A percentile compares a stretch with the other conserved stretches of the same genome.
These are phyloP conservation scores for Motacilla tschutschensis DNA, from an alignment of 2,113 vertebrate genomes.

Conservation along the genomic window DNA sequence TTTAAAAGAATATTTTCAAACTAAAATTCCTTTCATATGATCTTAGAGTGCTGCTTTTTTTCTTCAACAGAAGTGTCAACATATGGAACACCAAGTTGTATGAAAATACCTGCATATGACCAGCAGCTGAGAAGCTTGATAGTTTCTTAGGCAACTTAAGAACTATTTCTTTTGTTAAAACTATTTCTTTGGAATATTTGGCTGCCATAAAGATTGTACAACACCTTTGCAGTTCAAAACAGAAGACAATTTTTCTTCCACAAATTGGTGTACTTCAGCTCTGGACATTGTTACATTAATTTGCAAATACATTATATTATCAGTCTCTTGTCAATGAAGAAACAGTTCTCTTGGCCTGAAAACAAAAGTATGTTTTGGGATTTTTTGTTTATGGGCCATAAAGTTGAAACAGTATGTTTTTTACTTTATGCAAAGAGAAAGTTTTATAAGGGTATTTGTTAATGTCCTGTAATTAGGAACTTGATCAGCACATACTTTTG, in stretches of 20 bases:
- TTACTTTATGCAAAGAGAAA: background rate
- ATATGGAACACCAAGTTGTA: fast-evolving
- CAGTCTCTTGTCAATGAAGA: background rate
- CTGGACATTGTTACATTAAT: background rate
- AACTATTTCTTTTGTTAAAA: background rate
- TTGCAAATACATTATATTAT: background rate
- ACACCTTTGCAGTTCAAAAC: background rate
- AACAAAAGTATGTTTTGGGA: background rate
- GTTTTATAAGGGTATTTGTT: background rate
- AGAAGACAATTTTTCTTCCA: background rate
- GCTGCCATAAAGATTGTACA: background rate
- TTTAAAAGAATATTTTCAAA: background rate
- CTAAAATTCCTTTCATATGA: background rate
- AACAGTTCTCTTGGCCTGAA: background rate
- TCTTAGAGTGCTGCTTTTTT: background rate
- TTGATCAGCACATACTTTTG: background rate
- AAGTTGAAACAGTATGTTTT: background rate
- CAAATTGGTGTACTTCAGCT: background rate
- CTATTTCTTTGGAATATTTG: background rate
- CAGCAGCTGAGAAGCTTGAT: background rate
- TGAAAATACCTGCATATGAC: background rate
- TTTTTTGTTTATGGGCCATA: background rate
- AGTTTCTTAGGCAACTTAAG: background rate
- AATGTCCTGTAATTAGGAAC: background rate
- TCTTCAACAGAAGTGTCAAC: background rate